Evolutionary conservation across 2,888 invertebrate genomes (phyloP).

Genomic region (Alloscopus bannaensis): DNA sequence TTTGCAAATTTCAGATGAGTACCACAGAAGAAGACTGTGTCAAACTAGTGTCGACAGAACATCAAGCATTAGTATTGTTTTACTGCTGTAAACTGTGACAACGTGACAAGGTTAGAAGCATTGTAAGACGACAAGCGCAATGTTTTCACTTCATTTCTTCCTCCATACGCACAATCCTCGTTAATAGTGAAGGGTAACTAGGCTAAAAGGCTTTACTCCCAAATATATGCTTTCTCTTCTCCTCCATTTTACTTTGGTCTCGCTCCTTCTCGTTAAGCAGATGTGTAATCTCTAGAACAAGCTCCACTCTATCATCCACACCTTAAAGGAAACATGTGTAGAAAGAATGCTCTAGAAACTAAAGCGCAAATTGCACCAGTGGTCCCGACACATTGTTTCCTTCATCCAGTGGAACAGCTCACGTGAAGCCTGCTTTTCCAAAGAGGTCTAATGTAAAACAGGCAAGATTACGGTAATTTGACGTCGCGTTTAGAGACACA

Average conservation of each 20-base stretch:
- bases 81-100: too few species aligned
- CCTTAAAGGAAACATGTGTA: too few species aligned
- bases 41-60: too few species aligned
- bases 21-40: too few species aligned
- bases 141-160: slow-evolving; percentile 1
- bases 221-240: neutral
- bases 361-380: too few species aligned
- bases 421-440: neutral
- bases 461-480: slow-evolving; percentile 48
- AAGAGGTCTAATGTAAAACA: slow-evolving; percentile 43
- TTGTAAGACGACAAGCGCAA: slow-evolving; percentile 16
- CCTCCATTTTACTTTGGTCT: neutral
- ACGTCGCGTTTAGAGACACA: slow-evolving; percentile 19
- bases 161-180: slow-evolving; percentile 42
- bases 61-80: too few species aligned
- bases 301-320: too few species aligned
- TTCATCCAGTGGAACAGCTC: neutral
- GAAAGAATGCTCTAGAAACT: too few species aligned
- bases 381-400: neutral
- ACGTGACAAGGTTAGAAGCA: slow-evolving; percentile 12
- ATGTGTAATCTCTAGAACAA: too few species aligned
- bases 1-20: too few species aligned
- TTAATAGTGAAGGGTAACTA: slow-evolving; percentile 47
- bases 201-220: slow-evolving; percentile 23
- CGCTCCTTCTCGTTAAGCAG: too few species aligned